Evolutionary conservation across 2,113 vertebrate genomes (phyloP), one percentile per base, ranked within the genome.

Genomic region (Gymnorhina tibicen): DNA sequence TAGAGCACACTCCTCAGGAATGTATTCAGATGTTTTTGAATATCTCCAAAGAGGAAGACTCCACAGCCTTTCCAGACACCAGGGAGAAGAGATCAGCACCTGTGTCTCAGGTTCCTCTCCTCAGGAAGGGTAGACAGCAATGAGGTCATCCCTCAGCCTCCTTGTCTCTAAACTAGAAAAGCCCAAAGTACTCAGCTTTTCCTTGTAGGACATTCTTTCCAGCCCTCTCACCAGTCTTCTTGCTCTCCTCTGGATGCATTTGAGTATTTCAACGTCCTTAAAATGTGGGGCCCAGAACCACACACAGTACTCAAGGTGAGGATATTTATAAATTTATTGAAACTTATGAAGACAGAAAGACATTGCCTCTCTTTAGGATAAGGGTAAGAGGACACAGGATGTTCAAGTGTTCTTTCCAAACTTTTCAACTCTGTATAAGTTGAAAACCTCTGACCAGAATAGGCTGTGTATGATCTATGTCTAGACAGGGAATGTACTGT

Each of bases 141-240:
- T 7, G 15, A 50, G 32, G 20, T 32, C 2, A 0, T 5, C 3
- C 2, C 53, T 84, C 27, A 47, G 22, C 21, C 58, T 63, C 28
- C 10, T 72, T 28, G 1, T 56, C 8, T 64, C 16, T 26, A 56
- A 60, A 39, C 30, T 13, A 47, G 35, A 28, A 11, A 73, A 73
- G 1, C 1, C 6, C 6, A 3, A 3, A 44, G 15, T 28, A 24
- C 20, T 53, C 5, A 76, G 15, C 33, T 1, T 5, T 23, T 73
- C 12, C 27, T 85, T 27, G n/a, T 1, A 64, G 18, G 5, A 32
- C 15, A 17, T n/a, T 27, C 8, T 26, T 50, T 68, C 17, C 50
- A 33, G 10, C 11, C 17, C 7, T 72, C 18, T 41, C 59, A 37
- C 10, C 26, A 58, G 7, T 9, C n/a, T 75, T 49, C 8, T 24